Conservation (phyloP, 2,113 vertebrate species). For the Xiphophorus maculatus region DNA sequence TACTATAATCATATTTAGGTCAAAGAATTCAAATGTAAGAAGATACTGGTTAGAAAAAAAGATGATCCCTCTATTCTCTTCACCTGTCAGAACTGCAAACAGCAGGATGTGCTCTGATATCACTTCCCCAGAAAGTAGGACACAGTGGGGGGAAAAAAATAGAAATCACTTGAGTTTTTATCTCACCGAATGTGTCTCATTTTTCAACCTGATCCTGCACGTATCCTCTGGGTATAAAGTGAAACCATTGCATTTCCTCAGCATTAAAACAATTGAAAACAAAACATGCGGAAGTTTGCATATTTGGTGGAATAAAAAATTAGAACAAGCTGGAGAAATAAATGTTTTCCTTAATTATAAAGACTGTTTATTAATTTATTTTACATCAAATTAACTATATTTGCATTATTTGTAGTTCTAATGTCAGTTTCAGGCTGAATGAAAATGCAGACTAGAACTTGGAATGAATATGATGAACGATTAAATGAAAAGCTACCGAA, state of each 20-base stretch:
- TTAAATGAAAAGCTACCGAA: too few relatives aligned
- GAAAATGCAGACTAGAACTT: too few relatives aligned
- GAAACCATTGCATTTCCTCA: not conserved
- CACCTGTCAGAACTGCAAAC: constrained; percentile 31
- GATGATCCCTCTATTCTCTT: not conserved
- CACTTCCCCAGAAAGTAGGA: constrained; percentile 35
- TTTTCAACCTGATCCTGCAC: constrained; percentile 18
- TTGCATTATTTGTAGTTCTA: too few relatives aligned
- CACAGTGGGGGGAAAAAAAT: not conserved
- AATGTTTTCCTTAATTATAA: not conserved
- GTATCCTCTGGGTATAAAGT: constrained; percentile 18
- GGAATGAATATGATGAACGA: too few relatives aligned
- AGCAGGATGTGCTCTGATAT: constrained; percentile 4
- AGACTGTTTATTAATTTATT: not conserved
- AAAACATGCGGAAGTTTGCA: not conserved
- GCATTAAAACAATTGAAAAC: not conserved
- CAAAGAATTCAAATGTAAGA: not conserved
- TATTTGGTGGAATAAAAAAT: not conserved
- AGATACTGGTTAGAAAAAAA: not conserved
- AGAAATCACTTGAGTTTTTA: constrained; percentile 12
- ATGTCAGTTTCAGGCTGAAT: too few relatives aligned
- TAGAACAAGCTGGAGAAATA: not conserved
- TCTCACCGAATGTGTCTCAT: constrained; percentile 16
- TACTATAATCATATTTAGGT: not conserved
- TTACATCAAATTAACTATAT: too few relatives aligned